Conservation (phyloP, 2,797 vertebrate genomes). For the Setipinna tenuifilis region DNA sequence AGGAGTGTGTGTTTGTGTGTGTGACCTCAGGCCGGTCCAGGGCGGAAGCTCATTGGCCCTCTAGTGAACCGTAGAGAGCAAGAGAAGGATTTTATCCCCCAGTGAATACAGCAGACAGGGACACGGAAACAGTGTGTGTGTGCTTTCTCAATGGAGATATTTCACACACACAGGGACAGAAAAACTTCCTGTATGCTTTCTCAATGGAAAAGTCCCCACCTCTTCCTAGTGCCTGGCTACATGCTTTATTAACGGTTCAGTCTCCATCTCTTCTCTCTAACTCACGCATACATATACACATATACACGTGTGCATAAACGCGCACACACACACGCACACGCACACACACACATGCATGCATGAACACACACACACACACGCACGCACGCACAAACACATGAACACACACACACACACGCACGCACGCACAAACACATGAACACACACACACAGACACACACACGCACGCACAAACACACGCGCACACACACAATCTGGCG, state of each 20-base stretch:
- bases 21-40: not conserved
- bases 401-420: too few relatives aligned
- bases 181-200: too few relatives aligned
- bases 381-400: not conserved
- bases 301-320: not conserved
- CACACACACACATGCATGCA: not conserved
- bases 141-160: too few relatives aligned
- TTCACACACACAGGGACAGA: too few relatives aligned
- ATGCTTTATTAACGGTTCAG: not conserved
- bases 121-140: not conserved
- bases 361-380: not conserved
- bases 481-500: not conserved
- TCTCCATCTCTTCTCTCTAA: not conserved
- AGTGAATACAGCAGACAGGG: conserved; percentile 29
- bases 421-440: too few relatives aligned
- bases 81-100: conserved; percentile 20
- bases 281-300: not conserved
- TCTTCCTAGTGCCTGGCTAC: too few relatives aligned
- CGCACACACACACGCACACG: not conserved
- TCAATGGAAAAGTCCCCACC: too few relatives aligned
- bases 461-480: too few relatives aligned
- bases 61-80: conserved; percentile 25
- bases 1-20: not conserved
- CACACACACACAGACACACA: too few relatives aligned
- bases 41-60: conserved; percentile 23